Base-by-base conservation (phyloP, 2,888 invertebrate species). In the Masnerella sp. region DNA sequence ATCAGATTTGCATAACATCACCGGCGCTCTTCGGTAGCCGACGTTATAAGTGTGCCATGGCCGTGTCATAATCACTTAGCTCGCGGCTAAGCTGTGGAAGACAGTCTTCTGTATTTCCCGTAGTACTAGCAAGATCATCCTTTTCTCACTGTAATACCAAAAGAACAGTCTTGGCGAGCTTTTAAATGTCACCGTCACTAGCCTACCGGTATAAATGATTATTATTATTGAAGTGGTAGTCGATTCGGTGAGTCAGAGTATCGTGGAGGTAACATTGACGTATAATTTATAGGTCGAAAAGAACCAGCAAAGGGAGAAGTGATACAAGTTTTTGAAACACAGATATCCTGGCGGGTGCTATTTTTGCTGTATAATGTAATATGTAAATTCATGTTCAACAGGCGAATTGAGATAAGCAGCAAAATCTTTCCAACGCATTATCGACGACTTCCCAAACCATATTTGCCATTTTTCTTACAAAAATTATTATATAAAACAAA, bases 171-270 rank as follows among this genome's bases (percentile, higher is more conserved):
- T 73, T 43, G 70, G 43, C 68, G 74, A 71, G 75, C 79, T 82
- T 77, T 80, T 85, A 85, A 85, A 85, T 82, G 85, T 85, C 85
- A 85, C 78, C 82, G 80, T 76, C 81, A 80, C 83, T 83, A 79
- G 78, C 64, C 75, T 77, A 70, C 71, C 80, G 79, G 77, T 74
- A 79, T 84, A 84, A 85, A 84, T 85, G 83, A 85, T 85, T 83
- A 81, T 83, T 81, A 83, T 84, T 85, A 82, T 84, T 81, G 78
- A 82, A 81, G 77, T 79, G 74, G 81, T 79, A 77, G 77, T 59
- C 40, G 17, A 56, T 49, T 45, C 49, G 52, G 30, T 70, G 65
- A 74, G 67, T 65, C 69, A 64, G 75, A 67, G 18, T 42, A 47
- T n/a, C 49, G 62, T 38, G 75, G 76, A 77, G 76, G 74, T 76